Base-by-base conservation (phyloP, 2,113 vertebrate genomes). In the Passer domesticus region DNA sequence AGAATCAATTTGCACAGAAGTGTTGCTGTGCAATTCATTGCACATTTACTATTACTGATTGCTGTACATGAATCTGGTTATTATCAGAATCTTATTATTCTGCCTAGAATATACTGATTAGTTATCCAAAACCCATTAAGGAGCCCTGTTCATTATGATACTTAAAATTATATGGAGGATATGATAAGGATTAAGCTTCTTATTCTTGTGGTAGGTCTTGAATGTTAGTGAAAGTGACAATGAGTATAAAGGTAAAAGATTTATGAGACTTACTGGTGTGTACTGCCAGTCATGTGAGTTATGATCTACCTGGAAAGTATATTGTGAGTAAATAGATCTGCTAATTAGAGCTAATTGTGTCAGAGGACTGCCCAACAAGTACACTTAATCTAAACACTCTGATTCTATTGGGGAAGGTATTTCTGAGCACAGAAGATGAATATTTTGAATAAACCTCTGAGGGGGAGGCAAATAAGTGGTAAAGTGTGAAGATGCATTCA, bases 321-420 rank as follows among this genome's bases (percentile, higher is more conserved):
- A 39, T 55, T 74, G 90, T 52, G 43, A 91, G 56, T 69, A 96
- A 92, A 95, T 24, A 95, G 68, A 92, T 69, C 41, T 79, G 53
- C 39, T 80, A 96, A 94, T 87, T 93, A 94, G 44, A 91, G 53
- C 33, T 96, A 94, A 91, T 90, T 31, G 1, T 88, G 87, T 96
- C 76, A 94, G 80, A 73, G 70, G 33, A 63, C 79, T 41, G 44
- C 43, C 52, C 82, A 95, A 96, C 74, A 94, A 95, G 74, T 70
- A 39, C 60, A 94, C 92, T 93, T 96, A 93, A 94, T 90, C 37
- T 84, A 93, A 82, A 47, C 8, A 58, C n/a, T 58, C 39, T 41
- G 60, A 72, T 89, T 95, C 78, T 58, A 69, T 20, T 69, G 79
- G 50, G 53, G 55, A 72, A 92, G 37, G 10, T 67, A 88, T 63